Evolutionary conservation across 2,797 vertebrate species (phyloP).

Genomic region (Galaxias olidus): DNA sequence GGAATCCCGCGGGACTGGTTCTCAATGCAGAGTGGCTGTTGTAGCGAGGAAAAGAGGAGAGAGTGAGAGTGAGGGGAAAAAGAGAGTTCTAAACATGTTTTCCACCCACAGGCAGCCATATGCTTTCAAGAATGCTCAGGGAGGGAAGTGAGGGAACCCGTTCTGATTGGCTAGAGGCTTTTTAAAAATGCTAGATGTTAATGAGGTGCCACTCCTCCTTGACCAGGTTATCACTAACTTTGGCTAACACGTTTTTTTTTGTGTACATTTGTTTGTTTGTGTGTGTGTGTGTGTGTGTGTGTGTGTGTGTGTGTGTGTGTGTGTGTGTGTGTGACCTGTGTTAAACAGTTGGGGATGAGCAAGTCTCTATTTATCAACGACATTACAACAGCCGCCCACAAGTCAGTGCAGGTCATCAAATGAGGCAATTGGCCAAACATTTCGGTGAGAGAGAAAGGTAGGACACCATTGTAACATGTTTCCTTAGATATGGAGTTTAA

Average conservation of each 20-base stretch:
- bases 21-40: conserved; percentile 4
- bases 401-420: conserved; percentile 35
- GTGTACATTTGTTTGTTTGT: background rate
- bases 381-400: conserved; percentile 38
- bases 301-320: background rate
- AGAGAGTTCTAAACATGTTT: no score
- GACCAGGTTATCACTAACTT: background rate
- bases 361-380: conserved; percentile 69
- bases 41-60: conserved; percentile 4
- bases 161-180: background rate
- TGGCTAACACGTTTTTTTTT: background rate
- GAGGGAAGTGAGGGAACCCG: no score
- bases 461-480: no score
- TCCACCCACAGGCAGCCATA: background rate
- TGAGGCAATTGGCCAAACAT: conserved; percentile 19
- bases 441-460: no score
- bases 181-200: background rate
- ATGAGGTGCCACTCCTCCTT: conserved; percentile 5
- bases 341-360: conserved; percentile 59
- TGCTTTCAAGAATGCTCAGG: background rate
- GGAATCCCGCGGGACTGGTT: conserved; percentile 64
- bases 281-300: background rate
- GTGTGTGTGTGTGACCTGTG: background rate
- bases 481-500: no score
- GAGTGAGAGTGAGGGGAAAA: background rate